A percentile compares a stretch with the other conserved stretches of the same genome.
phyloP scores from a whole-genome alignment of 1,140 invertebrate genomes.

The Zophobas morio region DNA sequence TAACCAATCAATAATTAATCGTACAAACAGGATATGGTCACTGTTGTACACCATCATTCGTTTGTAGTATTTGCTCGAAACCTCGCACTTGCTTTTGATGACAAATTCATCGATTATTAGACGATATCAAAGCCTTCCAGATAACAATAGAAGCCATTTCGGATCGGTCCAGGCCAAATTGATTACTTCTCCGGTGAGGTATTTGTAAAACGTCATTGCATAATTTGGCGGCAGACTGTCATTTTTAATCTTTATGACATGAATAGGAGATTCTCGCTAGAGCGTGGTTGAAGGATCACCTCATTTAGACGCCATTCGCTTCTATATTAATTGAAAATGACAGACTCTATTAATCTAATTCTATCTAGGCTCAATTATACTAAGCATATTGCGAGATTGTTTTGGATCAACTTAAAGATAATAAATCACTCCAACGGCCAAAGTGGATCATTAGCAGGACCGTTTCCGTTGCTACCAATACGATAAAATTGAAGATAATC shows the following conservation, averaged over 20 bases:
- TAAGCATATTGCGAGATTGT: conserved; percentile 46
- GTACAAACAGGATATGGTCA: conserved; percentile 43
- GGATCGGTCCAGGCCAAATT: conserved; percentile 23
- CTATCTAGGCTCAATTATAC: conserved; percentile 46
- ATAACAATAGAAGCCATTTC: not conserved
- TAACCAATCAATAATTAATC: conserved; percentile 56
- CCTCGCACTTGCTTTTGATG: not conserved
- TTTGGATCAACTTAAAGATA: conserved; percentile 40
- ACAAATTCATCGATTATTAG: conserved; percentile 35
- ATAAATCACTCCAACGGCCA: conserved; percentile 34
- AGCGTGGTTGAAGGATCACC: conserved; percentile 40
- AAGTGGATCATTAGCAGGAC: conserved; percentile 15
- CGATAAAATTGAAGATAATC: conserved; percentile 25
- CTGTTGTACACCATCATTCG: conserved; percentile 6
- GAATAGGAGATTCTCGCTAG: conserved; percentile 43
- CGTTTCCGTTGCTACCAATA: conserved; percentile 12
- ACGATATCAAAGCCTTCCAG: not conserved
- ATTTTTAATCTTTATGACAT: conserved; percentile 51
- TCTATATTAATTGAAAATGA: conserved; percentile 59
- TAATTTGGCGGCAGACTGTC: conserved; percentile 40
- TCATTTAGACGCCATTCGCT: conserved; percentile 52
- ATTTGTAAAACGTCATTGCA: conserved; percentile 51
- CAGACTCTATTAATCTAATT: conserved; percentile 55
- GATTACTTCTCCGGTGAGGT: conserved; percentile 21
- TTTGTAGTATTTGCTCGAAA: conserved; percentile 23